Conservation (phyloP, 2,797 vertebrate species). For the Potorous gilbertii region DNA sequence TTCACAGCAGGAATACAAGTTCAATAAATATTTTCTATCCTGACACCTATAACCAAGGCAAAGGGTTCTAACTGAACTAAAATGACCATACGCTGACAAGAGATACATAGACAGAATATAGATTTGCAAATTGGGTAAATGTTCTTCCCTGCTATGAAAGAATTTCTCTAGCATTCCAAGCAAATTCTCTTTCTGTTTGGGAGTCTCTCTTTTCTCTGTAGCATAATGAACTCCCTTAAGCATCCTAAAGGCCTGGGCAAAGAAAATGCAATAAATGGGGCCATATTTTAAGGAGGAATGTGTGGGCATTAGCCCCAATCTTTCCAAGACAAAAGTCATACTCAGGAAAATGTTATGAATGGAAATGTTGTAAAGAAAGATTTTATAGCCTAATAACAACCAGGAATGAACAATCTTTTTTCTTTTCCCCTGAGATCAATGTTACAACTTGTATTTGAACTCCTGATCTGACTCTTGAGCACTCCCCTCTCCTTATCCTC, state of each 20-base stretch:
- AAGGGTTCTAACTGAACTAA: slow-evolving; percentile 20
- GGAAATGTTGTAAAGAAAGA: slow-evolving; percentile 27
- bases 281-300: slow-evolving; percentile 56
- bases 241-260: slow-evolving; percentile 51
- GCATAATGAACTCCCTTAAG: slow-evolving; percentile 53
- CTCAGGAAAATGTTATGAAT: slow-evolving; percentile 56
- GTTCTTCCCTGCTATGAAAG: slow-evolving; percentile 41
- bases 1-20: neutral
- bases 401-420: slow-evolving; percentile 51
- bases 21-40: slow-evolving; percentile 46
- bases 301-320: slow-evolving; percentile 62
- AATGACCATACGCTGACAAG: slow-evolving; percentile 8
- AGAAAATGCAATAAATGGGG: slow-evolving; percentile 57
- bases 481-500: neutral
- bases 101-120: neutral
- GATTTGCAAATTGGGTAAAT: slow-evolving; percentile 57
- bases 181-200: slow-evolving; percentile 47
- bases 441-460: slow-evolving; percentile 49
- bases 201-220: slow-evolving; percentile 59
- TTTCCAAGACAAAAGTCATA: slow-evolving; percentile 59
- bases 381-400: slow-evolving; percentile 38
- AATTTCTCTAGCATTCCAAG: slow-evolving; percentile 58
- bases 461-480: neutral
- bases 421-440: slow-evolving; percentile 42
- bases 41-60: slow-evolving; percentile 28